Percentiles rank a stretch among this genome's conserved stretches.
Conservation (phyloP, 1,140 invertebrate species). For the Dermatophagoides farinae region DNA sequence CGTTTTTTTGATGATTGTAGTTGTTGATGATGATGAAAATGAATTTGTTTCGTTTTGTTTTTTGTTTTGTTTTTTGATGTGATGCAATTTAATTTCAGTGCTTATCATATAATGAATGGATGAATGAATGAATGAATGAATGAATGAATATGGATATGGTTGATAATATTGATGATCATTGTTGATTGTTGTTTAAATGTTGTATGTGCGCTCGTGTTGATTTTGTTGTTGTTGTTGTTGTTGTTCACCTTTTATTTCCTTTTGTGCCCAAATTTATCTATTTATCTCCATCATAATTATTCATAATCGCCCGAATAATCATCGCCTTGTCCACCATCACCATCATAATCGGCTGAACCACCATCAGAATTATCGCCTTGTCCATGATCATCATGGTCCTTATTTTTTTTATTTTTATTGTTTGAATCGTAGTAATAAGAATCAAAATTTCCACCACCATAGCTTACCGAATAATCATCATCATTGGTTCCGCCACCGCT, state of each 20-base stretch:
- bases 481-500: not conserved
- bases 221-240: not conserved
- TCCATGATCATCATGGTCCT: not conserved
- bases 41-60: no score
- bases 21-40: no score
- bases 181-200: not conserved
- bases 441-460: not conserved
- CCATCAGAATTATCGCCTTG: not conserved
- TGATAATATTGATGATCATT: no score
- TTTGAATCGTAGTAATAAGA: not conserved
- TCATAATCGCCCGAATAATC: not conserved
- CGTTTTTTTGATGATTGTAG: no score
- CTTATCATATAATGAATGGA: no score
- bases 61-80: no score
- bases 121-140: no score
- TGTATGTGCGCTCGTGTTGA: no score
- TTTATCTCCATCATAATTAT: not conserved
- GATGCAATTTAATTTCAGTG: no score
- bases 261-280: not conserved
- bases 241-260: not conserved
- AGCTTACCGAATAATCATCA: conserved; percentile 1
- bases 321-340: not conserved
- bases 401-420: not conserved
- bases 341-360: not conserved
- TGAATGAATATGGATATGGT: not conserved